Evolutionary conservation across 2,797 vertebrate species (phyloP).

Genomic region (Myotis findleyi): DNA sequence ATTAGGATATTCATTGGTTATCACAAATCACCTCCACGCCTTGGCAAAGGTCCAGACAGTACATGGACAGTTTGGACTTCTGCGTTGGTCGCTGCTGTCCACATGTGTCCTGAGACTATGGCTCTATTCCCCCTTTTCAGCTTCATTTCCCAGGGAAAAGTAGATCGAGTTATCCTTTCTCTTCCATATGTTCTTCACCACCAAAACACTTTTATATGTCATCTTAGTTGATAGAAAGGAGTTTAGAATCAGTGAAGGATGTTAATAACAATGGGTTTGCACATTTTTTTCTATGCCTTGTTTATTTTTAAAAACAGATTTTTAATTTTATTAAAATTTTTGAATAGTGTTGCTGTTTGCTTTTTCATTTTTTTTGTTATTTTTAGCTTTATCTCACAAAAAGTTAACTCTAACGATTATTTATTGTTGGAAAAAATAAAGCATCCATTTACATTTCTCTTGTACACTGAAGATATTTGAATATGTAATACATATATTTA

Average conservation of each 20-base stretch:
- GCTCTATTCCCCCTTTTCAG: neutral
- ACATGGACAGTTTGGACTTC: slow-evolving; percentile 9
- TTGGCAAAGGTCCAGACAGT: slow-evolving; percentile 49
- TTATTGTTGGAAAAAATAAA: slow-evolving; percentile 51
- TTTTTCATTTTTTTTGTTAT: slow-evolving; percentile 21
- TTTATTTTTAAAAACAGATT: slow-evolving; percentile 50
- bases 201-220: neutral
- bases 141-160: slow-evolving; percentile 51
- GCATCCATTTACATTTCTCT: slow-evolving; percentile 34
- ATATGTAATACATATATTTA: slow-evolving; percentile 19
- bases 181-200: neutral
- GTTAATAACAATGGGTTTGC: slow-evolving; percentile 22
- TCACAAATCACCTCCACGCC: neutral
- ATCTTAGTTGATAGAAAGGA: slow-evolving; percentile 34
- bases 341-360: neutral
- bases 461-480: slow-evolving; percentile 39
- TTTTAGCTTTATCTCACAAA: slow-evolving; percentile 53
- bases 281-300: neutral
- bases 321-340: slow-evolving; percentile 46
- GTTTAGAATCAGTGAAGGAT: slow-evolving; percentile 41
- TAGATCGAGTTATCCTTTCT: neutral
- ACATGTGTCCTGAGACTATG: neutral
- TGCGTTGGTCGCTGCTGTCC: neutral
- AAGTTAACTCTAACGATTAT: slow-evolving; percentile 7
- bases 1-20: slow-evolving; percentile 26